These are phyloP conservation scores for Trachelus iudaicus DNA, from an alignment of 2,888 invertebrate species.

Conservation along the genomic window DNA sequence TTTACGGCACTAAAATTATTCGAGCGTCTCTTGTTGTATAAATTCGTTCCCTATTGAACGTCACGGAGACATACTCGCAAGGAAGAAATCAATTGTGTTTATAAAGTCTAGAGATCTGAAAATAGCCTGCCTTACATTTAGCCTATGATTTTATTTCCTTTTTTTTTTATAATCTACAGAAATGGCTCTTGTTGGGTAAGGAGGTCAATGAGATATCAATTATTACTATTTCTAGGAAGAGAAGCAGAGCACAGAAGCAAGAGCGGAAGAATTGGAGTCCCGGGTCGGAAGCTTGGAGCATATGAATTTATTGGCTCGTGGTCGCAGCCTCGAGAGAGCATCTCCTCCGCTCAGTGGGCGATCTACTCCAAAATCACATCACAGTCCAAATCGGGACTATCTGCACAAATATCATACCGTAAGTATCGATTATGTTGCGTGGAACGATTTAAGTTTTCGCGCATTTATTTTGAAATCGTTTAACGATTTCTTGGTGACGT, in stretches of 20 bases:
- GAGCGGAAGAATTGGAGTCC: conserved; percentile 97
- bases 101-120: neutral
- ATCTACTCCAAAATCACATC: conserved; percentile 84
- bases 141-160: neutral
- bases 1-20: neutral
- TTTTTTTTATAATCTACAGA: neutral
- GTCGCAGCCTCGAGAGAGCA: conserved; percentile 74
- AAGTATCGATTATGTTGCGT: conserved; percentile 62
- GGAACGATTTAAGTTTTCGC: neutral
- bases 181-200: neutral
- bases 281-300: conserved; percentile 96
- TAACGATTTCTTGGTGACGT: conserved; percentile 1
- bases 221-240: conserved; percentile 77
- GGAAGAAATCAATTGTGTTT: neutral
- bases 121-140: neutral
- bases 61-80: neutral
- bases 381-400: conserved; percentile 84
- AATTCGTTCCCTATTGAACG: neutral
- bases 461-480: neutral
- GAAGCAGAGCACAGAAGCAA: conserved; percentile 95
- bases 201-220: neutral
- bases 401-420: conserved; percentile 97
- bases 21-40: neutral
- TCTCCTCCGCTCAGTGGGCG: conserved; percentile 91
- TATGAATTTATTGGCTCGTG: conserved; percentile 85